A percentile compares a stretch with the other conserved stretches of the same genome.
phyloP scores from a whole-genome alignment of 2,113 vertebrate species.

The Urocolius indicus region DNA sequence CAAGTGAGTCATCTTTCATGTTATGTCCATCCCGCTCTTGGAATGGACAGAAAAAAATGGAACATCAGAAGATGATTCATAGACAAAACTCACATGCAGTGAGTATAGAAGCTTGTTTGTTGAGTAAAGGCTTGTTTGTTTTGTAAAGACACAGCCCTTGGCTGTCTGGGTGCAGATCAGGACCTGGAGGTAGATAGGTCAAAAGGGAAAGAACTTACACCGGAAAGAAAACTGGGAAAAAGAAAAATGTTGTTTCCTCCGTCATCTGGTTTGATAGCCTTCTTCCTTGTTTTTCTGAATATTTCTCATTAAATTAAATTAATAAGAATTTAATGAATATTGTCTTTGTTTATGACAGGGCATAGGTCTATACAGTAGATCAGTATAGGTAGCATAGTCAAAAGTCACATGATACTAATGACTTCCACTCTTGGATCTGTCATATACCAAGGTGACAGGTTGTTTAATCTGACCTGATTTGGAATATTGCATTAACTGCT shows the following conservation, averaged over 20 bases:
- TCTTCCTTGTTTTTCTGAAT: neutral
- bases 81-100: neutral
- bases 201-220: neutral
- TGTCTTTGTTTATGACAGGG: neutral
- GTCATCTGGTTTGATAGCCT: neutral
- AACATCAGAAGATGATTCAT: slow-evolving; percentile 29
- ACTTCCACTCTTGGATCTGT: neutral
- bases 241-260: neutral
- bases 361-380: neutral
- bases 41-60: slow-evolving; percentile 7
- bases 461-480: neutral
- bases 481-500: neutral
- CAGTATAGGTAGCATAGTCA: neutral
- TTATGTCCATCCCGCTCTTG: neutral
- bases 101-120: neutral
- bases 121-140: neutral
- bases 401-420: too few species aligned
- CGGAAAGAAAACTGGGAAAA: neutral
- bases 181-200: neutral
- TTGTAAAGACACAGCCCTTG: neutral
- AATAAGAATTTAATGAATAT: neutral
- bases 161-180: neutral
- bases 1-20: neutral
- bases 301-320: neutral
- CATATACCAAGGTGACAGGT: neutral